These are phyloP conservation scores for Drosophila baimaii DNA, from an alignment of 1,140 invertebrate genomes.

Conservation along the genomic window DNA sequence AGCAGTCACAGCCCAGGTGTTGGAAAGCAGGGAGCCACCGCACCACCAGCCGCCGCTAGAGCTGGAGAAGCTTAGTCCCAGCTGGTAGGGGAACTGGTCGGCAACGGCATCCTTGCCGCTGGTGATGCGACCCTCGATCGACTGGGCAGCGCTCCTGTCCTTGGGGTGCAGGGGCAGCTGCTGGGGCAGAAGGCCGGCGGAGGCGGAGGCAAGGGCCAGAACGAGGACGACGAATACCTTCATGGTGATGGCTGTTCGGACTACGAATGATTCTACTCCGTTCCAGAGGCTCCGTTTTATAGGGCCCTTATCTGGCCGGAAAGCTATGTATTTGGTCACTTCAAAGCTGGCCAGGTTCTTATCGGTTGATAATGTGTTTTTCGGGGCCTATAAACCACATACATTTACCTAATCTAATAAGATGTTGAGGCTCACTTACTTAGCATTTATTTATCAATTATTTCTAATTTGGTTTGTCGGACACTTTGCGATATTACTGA, in stretches of 20 bases:
- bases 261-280: conserved; percentile 42
- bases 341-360: not conserved
- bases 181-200: conserved; percentile 61
- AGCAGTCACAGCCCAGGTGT: conserved; percentile 86
- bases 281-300: not conserved
- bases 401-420: conserved; percentile 3
- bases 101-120: conserved; percentile 57
- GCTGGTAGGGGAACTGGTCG: conserved; percentile 86
- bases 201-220: conserved; percentile 68
- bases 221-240: conserved; percentile 74
- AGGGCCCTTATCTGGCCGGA: conserved; percentile 10
- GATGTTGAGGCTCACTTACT: not conserved
- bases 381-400: not conserved
- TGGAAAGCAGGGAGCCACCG: conserved; percentile 86
- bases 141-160: conserved; percentile 26
- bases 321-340: not conserved
- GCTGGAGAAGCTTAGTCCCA: conserved; percentile 81
- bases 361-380: conserved; percentile 3
- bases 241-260: conserved; percentile 64
- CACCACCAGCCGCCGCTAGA: conserved; percentile 84
- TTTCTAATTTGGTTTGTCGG: not conserved
- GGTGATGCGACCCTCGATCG: conserved; percentile 74
- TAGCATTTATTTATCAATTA: conserved; percentile 8
- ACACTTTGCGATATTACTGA: too few relatives aligned
- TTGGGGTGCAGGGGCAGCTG: conserved; percentile 47